Evolutionary conservation across 2,888 invertebrate species (phyloP), one percentile per base, ranked within the genome.

Genomic region (Hydrotaea cyrtoneurina): DNA sequence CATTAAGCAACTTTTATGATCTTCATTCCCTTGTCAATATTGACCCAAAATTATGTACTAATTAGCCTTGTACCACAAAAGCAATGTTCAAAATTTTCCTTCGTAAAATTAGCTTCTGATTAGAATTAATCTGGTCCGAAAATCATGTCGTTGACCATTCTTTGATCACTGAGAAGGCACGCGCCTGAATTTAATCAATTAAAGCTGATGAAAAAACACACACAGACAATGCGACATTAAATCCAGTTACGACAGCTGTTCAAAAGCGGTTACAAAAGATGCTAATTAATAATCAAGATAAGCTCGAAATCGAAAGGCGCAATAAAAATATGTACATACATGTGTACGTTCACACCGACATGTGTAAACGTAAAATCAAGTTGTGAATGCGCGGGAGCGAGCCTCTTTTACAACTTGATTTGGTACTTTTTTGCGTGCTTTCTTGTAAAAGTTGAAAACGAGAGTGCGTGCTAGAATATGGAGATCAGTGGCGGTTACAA

Each of bases 391-490:
- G 73, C 57, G 39, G 50, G 36, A 17, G 66, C 64, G 36, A 26
- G 73, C 73, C 23, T 43, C 15, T 23, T 69, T 17, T 64, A 71
- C 66, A 80, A 82, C 79, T 85, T 73, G 82, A 79, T 77, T 79
- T 80, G 85, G 85, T 85, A 80, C 82, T 82, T 85, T 80, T 84
- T 83, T 77, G 77, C 46, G 26, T 46, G 79, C 79, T 82, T 81
- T 85, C 78, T 69, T 78, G 46, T 72, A 64, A 72, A 57, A 23
- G 75, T 21, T 43, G 23, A 19, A n/a, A n/a, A 64, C 57, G 66
- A 46, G 50, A 62, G 39, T 23, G 21, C 77, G 50, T 71, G n/a
- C 71, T 62, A 66, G 53, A 66, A 55, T 1, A 57, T 39, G 57
- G 21, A 57, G 57, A 39, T 74, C 23, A 43, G 43, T 73, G 73